Evolutionary conservation across 2,113 vertebrate genomes (phyloP), one percentile per base, ranked within the genome.

Genomic region (Trochalopteron elliotii): DNA sequence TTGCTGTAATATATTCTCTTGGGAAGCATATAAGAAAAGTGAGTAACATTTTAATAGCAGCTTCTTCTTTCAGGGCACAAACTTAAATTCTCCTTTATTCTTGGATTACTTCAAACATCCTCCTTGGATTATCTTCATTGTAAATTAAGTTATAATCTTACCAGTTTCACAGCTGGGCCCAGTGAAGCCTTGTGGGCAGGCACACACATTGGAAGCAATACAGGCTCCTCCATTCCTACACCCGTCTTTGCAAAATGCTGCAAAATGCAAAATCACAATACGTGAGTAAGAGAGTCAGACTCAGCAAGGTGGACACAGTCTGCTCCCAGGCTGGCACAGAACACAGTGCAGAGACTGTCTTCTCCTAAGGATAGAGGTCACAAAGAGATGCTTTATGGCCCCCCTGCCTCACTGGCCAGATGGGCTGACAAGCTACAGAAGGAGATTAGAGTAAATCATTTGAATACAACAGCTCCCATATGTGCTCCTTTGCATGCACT

Each of bases 151-250:
- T 60, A 65, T 56, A 88, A 67, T 89, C 98, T 98, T 98, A 99
- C 99, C 99, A 85, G 98, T 99, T 97, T 99, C 99, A 90, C 99
- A 99, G 95, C 98, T 98, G 97, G 98, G 98, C 28, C 99, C 99
- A 4, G 99, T 99, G 96, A 99, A 99, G 83, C 99, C 99, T 95
- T 99, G 99, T 59, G 99, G 98, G 96, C 99, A 99, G 86, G 99
- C 97, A 71, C 99, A 99, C 85, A 99, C 98, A 57, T 99, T 99
- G 44, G 99, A 99, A 67, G 99, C 98, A 57, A 99, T 97, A 47
- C 99, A 99, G 95, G 98, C 98, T 53, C 99, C 99, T 83, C 99
- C 99, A 0, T 99, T 99, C 91, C 99, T 98, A 97, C 99, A 99
- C 69, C 99, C 98, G 2, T 99, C 98, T 80, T 99, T 99, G 97